Conservation (phyloP, 2,888 invertebrate species). For the Dasypolia templi region DNA sequence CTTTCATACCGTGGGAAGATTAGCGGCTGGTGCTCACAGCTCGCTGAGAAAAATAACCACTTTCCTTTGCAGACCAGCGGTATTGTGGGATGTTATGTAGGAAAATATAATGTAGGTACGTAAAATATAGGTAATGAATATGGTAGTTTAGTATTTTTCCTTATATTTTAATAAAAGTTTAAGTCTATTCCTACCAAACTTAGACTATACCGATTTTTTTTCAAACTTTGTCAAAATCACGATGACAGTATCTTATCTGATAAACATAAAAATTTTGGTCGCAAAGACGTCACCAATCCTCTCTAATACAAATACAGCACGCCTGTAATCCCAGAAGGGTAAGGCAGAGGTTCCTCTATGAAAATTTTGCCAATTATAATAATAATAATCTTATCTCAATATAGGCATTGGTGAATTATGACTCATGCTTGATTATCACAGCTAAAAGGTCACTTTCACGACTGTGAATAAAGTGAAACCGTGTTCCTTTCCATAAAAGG, state of each 20-base stretch:
- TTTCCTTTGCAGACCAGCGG: conserved; percentile 31
- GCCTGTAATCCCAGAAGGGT: too few species aligned
- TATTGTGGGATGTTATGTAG: conserved; percentile 1
- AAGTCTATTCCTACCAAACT: background rate
- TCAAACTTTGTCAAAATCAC: background rate
- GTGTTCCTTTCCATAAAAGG: conserved; percentile 1
- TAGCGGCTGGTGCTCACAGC: conserved; percentile 25
- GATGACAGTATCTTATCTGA: conserved; percentile 9
- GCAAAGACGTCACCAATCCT: conserved; percentile 27
- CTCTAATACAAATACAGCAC: too few species aligned
- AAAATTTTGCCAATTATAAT: conserved; percentile 25
- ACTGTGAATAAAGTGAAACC: conserved; percentile 2
- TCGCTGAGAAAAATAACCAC: conserved; percentile 43
- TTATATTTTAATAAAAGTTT: background rate
- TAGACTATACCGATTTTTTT: background rate
- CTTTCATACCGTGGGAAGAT: conserved; percentile 54
- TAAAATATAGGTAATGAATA: background rate
- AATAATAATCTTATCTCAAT: conserved; percentile 11
- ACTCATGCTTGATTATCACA: conserved; percentile 1
- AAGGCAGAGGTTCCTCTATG: too few species aligned
- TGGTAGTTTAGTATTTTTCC: background rate
- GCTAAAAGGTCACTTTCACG: background rate
- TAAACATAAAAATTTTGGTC: background rate
- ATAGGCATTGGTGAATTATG: conserved; percentile 5
- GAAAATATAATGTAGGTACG: conserved; percentile 1